Conservation (phyloP, 1,140 invertebrate genomes). For the Drosophila watanabei region DNA sequence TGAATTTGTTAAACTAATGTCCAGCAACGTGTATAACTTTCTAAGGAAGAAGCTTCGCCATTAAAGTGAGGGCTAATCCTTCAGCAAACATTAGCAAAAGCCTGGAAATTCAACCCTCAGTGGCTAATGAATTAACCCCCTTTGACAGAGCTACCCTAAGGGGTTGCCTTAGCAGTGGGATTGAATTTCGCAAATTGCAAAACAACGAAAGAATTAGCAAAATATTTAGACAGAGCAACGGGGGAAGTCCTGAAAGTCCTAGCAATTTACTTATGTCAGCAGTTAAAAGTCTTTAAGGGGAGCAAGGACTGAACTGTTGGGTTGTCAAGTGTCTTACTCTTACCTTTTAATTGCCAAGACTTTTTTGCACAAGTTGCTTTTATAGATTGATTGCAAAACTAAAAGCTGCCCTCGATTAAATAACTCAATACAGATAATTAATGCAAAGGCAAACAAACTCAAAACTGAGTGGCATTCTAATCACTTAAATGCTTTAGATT, state of each 20-base stretch:
- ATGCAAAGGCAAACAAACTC: background rate
- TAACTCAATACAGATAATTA: background rate
- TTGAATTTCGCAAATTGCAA: slow-evolving; percentile 39
- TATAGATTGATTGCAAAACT: background rate
- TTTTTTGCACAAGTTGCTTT: background rate
- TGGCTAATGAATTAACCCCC: slow-evolving; percentile 48
- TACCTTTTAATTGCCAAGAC: background rate
- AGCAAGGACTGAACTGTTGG: too few relatives aligned
- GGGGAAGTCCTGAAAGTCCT: slow-evolving; percentile 1
- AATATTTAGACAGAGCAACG: slow-evolving; percentile 11
- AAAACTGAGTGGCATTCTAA: slow-evolving; percentile 26
- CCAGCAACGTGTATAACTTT: slow-evolving; percentile 26
- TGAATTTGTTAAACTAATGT: slow-evolving; percentile 75
- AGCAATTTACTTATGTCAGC: slow-evolving; percentile 9
- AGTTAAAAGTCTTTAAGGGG: background rate
- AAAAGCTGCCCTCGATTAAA: background rate
- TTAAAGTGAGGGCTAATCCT: slow-evolving; percentile 37
- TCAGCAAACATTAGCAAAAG: slow-evolving; percentile 21
- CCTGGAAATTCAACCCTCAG: slow-evolving; percentile 41
- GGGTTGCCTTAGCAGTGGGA: slow-evolving; percentile 33
- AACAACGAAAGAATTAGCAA: slow-evolving; percentile 15
- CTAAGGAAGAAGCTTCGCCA: slow-evolving; percentile 13
- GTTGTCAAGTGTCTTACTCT: too few relatives aligned
- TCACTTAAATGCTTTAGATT: background rate
- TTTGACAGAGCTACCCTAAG: background rate